Conservation (phyloP, 2,113 vertebrate genomes). For the Triplophysa siluroides region DNA sequence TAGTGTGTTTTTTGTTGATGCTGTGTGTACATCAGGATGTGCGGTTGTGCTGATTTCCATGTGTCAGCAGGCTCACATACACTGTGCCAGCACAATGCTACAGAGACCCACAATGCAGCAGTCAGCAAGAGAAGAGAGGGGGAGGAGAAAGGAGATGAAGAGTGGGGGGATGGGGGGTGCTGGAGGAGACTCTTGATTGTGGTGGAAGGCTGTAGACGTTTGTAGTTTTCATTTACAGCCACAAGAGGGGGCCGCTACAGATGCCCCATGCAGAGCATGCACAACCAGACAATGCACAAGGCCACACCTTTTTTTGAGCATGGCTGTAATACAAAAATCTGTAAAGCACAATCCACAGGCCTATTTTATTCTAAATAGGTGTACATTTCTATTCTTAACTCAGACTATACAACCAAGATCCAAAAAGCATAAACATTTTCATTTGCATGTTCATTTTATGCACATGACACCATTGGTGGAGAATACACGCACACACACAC, state of each 20-base stretch:
- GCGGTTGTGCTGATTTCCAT: conserved; percentile 51
- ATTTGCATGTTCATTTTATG: no score
- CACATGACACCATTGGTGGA: no score
- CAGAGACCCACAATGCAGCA: conserved; percentile 63
- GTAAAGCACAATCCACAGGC: no score
- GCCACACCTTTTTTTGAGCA: background rate
- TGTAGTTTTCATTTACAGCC: background rate
- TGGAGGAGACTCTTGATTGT: background rate
- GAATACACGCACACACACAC: no score
- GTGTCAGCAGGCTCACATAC: conserved; percentile 55
- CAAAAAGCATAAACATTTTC: no score
- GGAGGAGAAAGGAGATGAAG: conserved; percentile 1
- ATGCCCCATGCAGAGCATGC: background rate
- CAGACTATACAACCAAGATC: no score
- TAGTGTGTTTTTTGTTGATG: conserved; percentile 7
- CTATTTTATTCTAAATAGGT: no score
- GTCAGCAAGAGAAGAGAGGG: conserved; percentile 44
- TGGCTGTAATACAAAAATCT: background rate
- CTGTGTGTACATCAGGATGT: conserved; percentile 43
- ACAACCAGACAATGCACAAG: background rate
- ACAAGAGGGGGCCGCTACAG: conserved; percentile 4
- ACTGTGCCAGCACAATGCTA: conserved; percentile 53
- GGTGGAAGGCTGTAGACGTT: background rate
- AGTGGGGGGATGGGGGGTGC: background rate
- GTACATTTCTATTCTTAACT: no score